Evolutionary conservation across 2,113 vertebrate species (phyloP), one percentile per base, ranked within the genome.

Genomic region (Myotis yumanensis): DNA sequence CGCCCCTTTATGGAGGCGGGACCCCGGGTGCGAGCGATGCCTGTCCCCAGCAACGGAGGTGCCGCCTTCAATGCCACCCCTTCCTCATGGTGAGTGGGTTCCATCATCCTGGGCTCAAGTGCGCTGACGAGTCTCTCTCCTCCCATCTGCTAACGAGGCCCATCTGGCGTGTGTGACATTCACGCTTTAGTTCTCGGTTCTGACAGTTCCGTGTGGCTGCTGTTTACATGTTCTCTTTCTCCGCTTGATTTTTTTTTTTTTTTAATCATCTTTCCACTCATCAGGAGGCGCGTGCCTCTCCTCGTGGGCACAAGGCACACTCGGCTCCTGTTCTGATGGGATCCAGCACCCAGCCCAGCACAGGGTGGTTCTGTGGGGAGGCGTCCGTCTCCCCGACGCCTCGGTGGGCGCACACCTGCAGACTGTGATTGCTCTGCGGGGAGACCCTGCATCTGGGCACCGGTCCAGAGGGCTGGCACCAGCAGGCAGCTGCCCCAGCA

Each of bases 1-100:
- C 5, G 4, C 5, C 18, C 0, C 54, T 48, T 7, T 18, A 14
- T 9, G 5, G 40, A 2, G 25, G 5, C 17, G 5, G 85, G 23
- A n/a, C 0, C 75, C 51, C 18, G 30, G 37, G 16, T 4, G 43
- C 7, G 40, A 52, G 1, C 5, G 3, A 11, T 25, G 57, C 57
- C 25, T 46, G 28, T 22, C 7, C 69, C 9, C 28, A 0, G 5
- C 11, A 32, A 35, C 15, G 3, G 11, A 48, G 48, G 6, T 0
- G 9, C 16, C 3, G 15, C 43, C 77, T 11, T 5, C 25, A 18
- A 7, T 9, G 4, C 35, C 20, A 0, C 11, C 62, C 2, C 1
- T 18, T 40, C 3, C 52, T 37, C 22, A 2, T 0, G 5, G 3
- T 6, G 32, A 22, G 37, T 18, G 91, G 30, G 11, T 40, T 37